phyloP scores from a whole-genome alignment of 2,113 vertebrate genomes.

The Centropus unirufus region DNA sequence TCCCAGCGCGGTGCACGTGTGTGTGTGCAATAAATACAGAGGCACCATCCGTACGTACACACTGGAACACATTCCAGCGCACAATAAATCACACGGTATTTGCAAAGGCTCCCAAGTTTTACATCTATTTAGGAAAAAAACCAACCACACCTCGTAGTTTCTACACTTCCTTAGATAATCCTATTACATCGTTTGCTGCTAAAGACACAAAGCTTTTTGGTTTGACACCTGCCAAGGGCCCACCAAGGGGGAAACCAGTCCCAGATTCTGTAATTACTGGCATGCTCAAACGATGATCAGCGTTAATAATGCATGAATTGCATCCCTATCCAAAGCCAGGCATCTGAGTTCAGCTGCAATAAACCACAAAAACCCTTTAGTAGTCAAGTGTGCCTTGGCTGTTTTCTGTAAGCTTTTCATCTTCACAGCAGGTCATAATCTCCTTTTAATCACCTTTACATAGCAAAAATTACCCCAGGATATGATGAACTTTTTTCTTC shows the following conservation, averaged over 20 bases:
- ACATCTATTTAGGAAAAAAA: not conserved
- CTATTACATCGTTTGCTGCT: not conserved
- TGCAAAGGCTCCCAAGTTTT: not conserved
- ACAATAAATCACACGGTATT: rapidly evolving
- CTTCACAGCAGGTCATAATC: not conserved
- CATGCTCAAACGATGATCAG: not conserved
- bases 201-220: not conserved
- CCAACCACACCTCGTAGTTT: not conserved
- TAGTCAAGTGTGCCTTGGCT: not conserved
- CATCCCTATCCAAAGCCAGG: not conserved
- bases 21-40: not conserved
- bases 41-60: not conserved
- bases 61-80: not conserved
- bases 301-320: not conserved
- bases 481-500: not conserved
- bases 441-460: not conserved
- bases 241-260: not conserved
- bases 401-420: not conserved
- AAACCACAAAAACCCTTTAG: not conserved
- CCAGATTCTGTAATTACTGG: not conserved
- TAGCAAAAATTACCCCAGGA: not conserved
- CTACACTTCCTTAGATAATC: not conserved
- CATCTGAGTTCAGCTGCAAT: not conserved
- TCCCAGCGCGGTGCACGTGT: not conserved
- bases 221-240: not conserved